Evolutionary conservation across 2,797 vertebrate species (phyloP).

Genomic region (Cyprinella venusta): DNA sequence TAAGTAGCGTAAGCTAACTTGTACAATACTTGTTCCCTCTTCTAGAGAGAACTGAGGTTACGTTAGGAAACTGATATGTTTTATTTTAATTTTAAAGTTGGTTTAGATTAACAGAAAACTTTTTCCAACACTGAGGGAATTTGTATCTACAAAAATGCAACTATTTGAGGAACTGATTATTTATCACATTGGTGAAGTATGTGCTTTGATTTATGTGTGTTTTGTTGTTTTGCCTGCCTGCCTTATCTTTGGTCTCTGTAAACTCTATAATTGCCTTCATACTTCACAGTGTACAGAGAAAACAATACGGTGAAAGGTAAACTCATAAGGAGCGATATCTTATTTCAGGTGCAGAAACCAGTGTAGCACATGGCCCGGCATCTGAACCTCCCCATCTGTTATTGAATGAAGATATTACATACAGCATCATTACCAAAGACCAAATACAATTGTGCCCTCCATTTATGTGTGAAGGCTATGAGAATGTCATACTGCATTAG

Average conservation of each 20-base stretch:
- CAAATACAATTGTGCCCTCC: background rate
- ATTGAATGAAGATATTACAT: slow-evolving; percentile 32
- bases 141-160: background rate
- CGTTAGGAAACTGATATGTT: background rate
- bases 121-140: slow-evolving; percentile 2
- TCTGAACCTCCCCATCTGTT: slow-evolving; percentile 34
- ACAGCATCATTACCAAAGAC: slow-evolving; percentile 25
- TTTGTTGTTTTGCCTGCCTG: slow-evolving; percentile 37
- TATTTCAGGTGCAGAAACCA: slow-evolving; percentile 30
- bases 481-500: background rate
- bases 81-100: background rate
- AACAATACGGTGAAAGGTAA: slow-evolving; percentile 20
- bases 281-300: slow-evolving; percentile 34
- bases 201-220: slow-evolving; percentile 40
- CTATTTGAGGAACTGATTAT: slow-evolving; percentile 16
- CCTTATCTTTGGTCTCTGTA: slow-evolving; percentile 41
- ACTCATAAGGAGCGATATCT: slow-evolving; percentile 37
- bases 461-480: background rate
- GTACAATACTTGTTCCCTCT: no score
- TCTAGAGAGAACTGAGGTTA: no score
- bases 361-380: background rate
- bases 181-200: slow-evolving; percentile 23
- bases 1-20: no score
- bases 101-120: background rate
- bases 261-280: slow-evolving; percentile 53